Percentiles rank a stretch among this genome's conserved stretches.
Conservation (phyloP, 2,797 vertebrate genomes). For the Enteromius thamalakanensis region DNA sequence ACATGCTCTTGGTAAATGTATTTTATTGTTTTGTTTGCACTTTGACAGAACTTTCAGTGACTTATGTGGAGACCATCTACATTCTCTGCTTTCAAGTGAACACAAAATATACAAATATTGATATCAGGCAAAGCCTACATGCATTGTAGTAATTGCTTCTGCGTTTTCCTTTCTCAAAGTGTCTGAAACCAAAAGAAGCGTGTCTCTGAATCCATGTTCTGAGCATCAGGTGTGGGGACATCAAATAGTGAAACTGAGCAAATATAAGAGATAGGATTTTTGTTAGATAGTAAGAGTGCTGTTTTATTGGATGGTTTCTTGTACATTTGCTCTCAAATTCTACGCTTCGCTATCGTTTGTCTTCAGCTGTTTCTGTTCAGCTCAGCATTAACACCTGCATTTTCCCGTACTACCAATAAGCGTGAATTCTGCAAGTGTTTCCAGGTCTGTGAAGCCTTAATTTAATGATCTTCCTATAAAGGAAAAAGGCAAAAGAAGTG, state of each 20-base stretch:
- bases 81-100: slow-evolving; percentile 7
- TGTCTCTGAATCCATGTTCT: background rate
- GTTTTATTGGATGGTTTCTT: slow-evolving; percentile 9
- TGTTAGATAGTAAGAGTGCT: background rate
- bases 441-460: slow-evolving; percentile 23
- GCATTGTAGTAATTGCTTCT: background rate
- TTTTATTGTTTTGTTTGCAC: background rate
- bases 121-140: background rate
- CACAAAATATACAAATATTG: background rate
- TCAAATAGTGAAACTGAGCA: background rate
- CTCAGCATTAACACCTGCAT: slow-evolving; percentile 41
- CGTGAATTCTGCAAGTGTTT: slow-evolving; percentile 44
- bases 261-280: background rate
- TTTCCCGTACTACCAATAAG: slow-evolving; percentile 32
- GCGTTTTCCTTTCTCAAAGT: background rate
- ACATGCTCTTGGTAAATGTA: background rate
- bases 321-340: background rate
- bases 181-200: background rate
- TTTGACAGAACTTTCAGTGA: background rate
- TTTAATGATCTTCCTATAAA: background rate
- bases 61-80: background rate
- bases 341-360: slow-evolving; percentile 37
- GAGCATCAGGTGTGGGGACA: slow-evolving; percentile 21
- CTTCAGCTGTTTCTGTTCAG: slow-evolving; percentile 35
- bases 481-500: background rate